Evolutionary conservation across 2,888 invertebrate species (phyloP).

Genomic region (Cerceris rybyensis): DNA sequence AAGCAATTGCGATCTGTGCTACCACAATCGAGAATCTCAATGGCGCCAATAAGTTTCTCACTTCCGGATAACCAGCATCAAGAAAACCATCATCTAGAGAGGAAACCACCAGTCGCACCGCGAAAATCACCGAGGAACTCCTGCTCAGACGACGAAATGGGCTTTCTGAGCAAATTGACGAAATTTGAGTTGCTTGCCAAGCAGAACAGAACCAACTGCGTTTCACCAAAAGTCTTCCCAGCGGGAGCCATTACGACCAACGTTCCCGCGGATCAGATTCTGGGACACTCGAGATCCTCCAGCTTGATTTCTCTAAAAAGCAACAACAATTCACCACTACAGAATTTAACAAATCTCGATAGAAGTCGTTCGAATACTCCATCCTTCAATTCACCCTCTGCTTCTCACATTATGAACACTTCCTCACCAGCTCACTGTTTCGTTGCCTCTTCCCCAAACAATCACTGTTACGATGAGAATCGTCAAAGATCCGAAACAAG

Average conservation of each 20-base stretch:
- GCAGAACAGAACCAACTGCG: conserved; percentile 84
- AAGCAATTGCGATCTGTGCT: conserved; percentile 92
- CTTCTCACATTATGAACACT: conserved; percentile 27
- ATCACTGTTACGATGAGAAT: conserved; percentile 70
- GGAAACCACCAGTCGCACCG: conserved; percentile 87
- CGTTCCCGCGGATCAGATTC: conserved; percentile 91
- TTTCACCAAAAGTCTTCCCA: conserved; percentile 91
- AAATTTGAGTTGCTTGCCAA: conserved; percentile 91
- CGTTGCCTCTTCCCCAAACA: conserved; percentile 27
- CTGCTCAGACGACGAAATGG: conserved; percentile 84
- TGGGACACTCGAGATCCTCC: conserved; percentile 83
- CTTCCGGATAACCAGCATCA: conserved; percentile 59
- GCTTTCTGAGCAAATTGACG: conserved; percentile 89
- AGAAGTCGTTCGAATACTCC: conserved; percentile 68
- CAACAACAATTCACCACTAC: conserved; percentile 68
- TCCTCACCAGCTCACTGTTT: conserved; percentile 34
- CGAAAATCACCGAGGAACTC: conserved; percentile 84
- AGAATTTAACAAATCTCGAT: conserved; percentile 53
- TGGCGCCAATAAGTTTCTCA: conserved; percentile 89
- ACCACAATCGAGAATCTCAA: conserved; percentile 89
- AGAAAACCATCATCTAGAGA: conserved; percentile 77
- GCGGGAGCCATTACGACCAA: conserved; percentile 90
- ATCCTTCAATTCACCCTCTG: conserved; percentile 45
- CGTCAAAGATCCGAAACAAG: conserved; percentile 71
- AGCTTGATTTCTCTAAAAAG: conserved; percentile 79